Evolutionary conservation across 2,888 invertebrate species (phyloP), one percentile per base, ranked within the genome.

Genomic region (Silvanus unidentatus): DNA sequence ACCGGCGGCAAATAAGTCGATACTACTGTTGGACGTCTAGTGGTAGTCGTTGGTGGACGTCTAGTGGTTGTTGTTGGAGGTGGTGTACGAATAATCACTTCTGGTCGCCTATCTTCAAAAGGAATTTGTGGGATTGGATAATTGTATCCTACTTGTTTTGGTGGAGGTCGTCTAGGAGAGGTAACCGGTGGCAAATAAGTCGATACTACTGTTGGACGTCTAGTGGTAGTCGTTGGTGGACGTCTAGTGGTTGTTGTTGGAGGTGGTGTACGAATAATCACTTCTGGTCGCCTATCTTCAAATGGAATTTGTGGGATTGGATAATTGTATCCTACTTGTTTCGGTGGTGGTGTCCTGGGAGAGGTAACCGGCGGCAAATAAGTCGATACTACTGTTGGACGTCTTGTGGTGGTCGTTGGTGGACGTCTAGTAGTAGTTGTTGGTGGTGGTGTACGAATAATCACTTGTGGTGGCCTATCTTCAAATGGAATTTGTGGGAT

Each of bases 381-480:
- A 14, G 32, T 35, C 32, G 42, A 16, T n/a, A n/a, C n/a, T n/a
- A n/a, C n/a, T 32, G 32, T n/a, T 32, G 32, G 32, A 32, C 11
- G 32, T 32, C 32, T 32, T 32, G 32, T 32, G 4, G 32, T 32
- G 3, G 32, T 32, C 3, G 5, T n/a, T 3, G 32, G 32, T 9
- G 32, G 32, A 8, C 4, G 10, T 8, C n/a, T 8, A 32, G 12
- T 32, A 13, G 40, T 28, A 28, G 37, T 22, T 11, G 43, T 22
- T 28, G 22, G 14, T 43, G 36, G 10, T 4, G 37, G 15, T 38
- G 8, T 37, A n/a, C n/a, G 15, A 14, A 15, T 5, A 22, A 39
- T 43, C 11, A 36, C 36, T 41, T 16, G 38, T 9, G 43, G 43
- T 38, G n/a, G 10, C 16, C n/a, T n/a, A n/a, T n/a, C n/a, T n/a